These are phyloP conservation scores for Ceraclea dissimilis DNA, from an alignment of 2,888 invertebrate genomes.

Conservation along the genomic window DNA sequence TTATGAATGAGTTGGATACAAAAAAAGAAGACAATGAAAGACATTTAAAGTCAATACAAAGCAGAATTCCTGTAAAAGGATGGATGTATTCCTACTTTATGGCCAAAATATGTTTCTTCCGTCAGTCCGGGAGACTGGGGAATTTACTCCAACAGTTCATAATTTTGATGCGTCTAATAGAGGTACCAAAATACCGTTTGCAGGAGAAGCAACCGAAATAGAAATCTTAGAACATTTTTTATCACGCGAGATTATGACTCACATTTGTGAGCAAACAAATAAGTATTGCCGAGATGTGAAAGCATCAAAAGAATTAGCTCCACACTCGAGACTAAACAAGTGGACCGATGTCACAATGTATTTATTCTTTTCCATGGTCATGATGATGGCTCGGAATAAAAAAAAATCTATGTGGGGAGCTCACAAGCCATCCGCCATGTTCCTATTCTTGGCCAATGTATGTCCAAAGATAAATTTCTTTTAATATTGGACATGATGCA, in stretches of 20 bases:
- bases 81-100: background rate
- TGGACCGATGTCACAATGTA: background rate
- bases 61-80: too few relatives aligned
- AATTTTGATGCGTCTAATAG: background rate
- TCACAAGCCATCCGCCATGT: background rate
- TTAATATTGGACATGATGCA: background rate
- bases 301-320: background rate
- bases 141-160: background rate
- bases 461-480: background rate
- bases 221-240: background rate
- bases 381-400: slow-evolving; percentile 1
- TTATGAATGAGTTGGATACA: too few relatives aligned
- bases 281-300: background rate
- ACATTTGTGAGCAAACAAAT: background rate
- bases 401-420: background rate
- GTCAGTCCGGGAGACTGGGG: background rate
- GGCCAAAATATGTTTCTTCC: background rate
- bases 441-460: background rate
- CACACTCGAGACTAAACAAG: background rate
- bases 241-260: background rate
- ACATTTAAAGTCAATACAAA: too few relatives aligned
- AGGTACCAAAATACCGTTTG: background rate
- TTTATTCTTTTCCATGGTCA: background rate
- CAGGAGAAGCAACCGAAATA: background rate
- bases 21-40: too few relatives aligned